phyloP scores from a whole-genome alignment of 2,113 vertebrate species.

The Variabilichromis moorii region DNA sequence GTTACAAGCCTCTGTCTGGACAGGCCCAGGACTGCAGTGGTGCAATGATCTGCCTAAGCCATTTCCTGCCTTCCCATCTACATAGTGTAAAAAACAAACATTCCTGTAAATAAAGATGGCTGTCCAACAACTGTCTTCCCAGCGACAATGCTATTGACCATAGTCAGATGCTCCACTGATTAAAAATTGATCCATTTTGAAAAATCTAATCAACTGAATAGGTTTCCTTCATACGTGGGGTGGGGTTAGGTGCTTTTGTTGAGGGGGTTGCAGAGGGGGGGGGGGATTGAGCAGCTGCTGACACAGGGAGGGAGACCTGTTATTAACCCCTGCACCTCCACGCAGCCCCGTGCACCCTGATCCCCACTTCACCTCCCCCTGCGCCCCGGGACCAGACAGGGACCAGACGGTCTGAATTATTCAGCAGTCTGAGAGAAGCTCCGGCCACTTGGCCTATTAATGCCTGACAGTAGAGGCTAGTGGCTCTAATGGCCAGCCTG shows the following conservation, averaged over 20 bases:
- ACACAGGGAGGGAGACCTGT: constrained; percentile 91
- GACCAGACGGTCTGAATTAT: constrained; percentile 88
- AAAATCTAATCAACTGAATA: constrained; percentile 99
- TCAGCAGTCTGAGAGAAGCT: constrained; percentile 82
- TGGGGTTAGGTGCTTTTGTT: constrained; percentile 30
- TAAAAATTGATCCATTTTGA: constrained; percentile 99
- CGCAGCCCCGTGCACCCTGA: constrained; percentile 57
- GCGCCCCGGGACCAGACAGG: constrained; percentile 75
- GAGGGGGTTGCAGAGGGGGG: constrained; percentile 66
- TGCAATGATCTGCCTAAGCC: constrained; percentile 26
- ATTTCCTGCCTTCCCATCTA: constrained; percentile 63
- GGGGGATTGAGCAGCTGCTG: constrained; percentile 86
- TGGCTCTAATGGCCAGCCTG: constrained; percentile 80
- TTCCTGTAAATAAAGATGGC: constrained; percentile 89
- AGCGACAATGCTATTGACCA: constrained; percentile 85
- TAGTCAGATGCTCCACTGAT: constrained; percentile 99
- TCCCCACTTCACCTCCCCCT: constrained; percentile 53
- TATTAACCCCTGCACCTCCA: constrained; percentile 95
- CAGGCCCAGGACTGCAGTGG: constrained; percentile 31
- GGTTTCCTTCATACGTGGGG: constrained; percentile 93
- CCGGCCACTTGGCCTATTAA: constrained; percentile 80
- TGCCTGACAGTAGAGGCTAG: constrained; percentile 55
- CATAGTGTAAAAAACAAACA: constrained; percentile 84
- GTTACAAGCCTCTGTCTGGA: not conserved
- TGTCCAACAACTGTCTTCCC: constrained; percentile 82